Conservation (phyloP, 2,113 vertebrate genomes). For the Centropristis striata region DNA sequence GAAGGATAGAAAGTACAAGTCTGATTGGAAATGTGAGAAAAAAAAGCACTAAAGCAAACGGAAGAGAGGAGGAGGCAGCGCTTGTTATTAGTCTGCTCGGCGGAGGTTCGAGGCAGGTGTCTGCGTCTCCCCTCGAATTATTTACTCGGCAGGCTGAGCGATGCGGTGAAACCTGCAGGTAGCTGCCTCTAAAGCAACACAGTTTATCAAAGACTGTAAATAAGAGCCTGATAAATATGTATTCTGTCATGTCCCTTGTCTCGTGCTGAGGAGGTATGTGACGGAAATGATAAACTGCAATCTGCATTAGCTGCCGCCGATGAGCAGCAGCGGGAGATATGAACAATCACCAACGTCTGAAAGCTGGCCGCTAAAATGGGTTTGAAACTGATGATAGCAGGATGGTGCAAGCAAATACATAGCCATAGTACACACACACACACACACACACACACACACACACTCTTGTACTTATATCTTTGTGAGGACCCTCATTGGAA, state of each 20-base stretch:
- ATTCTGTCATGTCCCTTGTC: slow-evolving; percentile 44
- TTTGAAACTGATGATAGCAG: slow-evolving; percentile 24
- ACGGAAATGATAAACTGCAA: slow-evolving; percentile 41
- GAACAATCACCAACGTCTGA: slow-evolving; percentile 26
- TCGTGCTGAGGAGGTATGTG: slow-evolving; percentile 41
- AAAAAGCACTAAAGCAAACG: slow-evolving; percentile 39
- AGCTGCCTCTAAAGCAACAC: slow-evolving; percentile 36
- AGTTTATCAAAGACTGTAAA: slow-evolving; percentile 71
- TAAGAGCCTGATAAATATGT: slow-evolving; percentile 71
- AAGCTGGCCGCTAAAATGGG: not conserved
- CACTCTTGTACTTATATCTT: no score
- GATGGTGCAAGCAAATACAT: slow-evolving; percentile 1
- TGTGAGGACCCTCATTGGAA: no score
- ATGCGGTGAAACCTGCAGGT: slow-evolving; percentile 65
- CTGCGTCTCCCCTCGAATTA: slow-evolving; percentile 57
- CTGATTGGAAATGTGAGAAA: slow-evolving; percentile 61
- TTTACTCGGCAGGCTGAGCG: slow-evolving; percentile 57
- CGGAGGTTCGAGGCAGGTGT: slow-evolving; percentile 55
- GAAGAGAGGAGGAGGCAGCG: slow-evolving; percentile 14
- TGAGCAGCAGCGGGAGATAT: slow-evolving; percentile 27
- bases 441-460: not conserved
- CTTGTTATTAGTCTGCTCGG: slow-evolving; percentile 64
- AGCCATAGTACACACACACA: not conserved
- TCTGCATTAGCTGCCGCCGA: slow-evolving; percentile 36
- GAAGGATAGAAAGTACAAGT: slow-evolving; percentile 34